These are phyloP conservation scores for Heliconius cydno DNA, from an alignment of 2,888 invertebrate genomes.

Conservation along the genomic window DNA sequence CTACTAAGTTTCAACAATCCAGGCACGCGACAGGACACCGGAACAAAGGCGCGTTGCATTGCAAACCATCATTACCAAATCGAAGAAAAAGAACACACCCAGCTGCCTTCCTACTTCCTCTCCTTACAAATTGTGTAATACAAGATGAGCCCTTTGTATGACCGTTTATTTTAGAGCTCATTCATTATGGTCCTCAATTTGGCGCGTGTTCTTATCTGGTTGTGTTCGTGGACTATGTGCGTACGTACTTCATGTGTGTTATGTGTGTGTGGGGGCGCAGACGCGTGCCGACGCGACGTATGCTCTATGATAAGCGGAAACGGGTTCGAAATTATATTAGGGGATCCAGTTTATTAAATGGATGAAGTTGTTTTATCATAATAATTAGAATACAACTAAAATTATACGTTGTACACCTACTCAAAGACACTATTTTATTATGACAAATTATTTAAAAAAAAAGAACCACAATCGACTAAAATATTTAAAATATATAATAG, in stretches of 20 bases:
- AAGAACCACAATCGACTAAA: too few species aligned
- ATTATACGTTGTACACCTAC: too few species aligned
- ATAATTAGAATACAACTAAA: slow-evolving; percentile 4
- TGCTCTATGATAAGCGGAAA: slow-evolving; percentile 55
- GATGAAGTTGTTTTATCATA: slow-evolving; percentile 11
- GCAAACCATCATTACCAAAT: slow-evolving; percentile 78
- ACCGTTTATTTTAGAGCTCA: slow-evolving; percentile 76
- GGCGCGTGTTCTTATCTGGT: slow-evolving; percentile 81
- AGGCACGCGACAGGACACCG: slow-evolving; percentile 79
- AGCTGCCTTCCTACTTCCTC: slow-evolving; percentile 82
- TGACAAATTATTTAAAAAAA: not conserved
- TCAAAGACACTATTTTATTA: too few species aligned
- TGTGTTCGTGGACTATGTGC: slow-evolving; percentile 53
- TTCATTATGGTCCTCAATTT: slow-evolving; percentile 78
- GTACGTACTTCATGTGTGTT: slow-evolving; percentile 49
- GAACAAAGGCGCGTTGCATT: slow-evolving; percentile 76
- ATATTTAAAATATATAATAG: not conserved
- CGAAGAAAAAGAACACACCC: slow-evolving; percentile 72
- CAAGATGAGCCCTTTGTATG: slow-evolving; percentile 73
- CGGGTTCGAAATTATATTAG: slow-evolving; percentile 31
- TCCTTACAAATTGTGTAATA: slow-evolving; percentile 78
- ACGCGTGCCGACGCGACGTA: slow-evolving; percentile 52
- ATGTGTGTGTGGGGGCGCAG: slow-evolving; percentile 49
- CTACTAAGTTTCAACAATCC: slow-evolving; percentile 71
- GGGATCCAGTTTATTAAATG: slow-evolving; percentile 17